phyloP scores from a whole-genome alignment of 2,797 vertebrate genomes.

The Rhinatrema bivittatum region DNA sequence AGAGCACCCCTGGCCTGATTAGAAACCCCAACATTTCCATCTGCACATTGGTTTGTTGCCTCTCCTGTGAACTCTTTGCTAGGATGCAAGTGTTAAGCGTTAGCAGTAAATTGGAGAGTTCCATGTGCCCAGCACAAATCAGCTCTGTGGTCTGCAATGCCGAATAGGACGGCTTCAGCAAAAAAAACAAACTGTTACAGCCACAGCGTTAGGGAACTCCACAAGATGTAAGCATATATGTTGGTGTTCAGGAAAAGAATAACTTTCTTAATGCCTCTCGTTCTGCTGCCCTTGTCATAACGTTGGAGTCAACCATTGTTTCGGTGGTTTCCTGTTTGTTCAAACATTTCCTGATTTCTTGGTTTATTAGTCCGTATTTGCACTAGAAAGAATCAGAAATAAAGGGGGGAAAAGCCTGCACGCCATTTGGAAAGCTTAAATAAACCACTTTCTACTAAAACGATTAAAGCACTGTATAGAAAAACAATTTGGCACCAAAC shows the following conservation, averaged over 20 bases:
- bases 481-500: too few species aligned
- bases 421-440: slow-evolving; percentile 3
- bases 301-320: slow-evolving; percentile 45
- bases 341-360: slow-evolving; percentile 48
- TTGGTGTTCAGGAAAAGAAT: slow-evolving; percentile 32
- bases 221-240: slow-evolving; percentile 42
- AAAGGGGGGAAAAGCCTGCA: slow-evolving; percentile 6
- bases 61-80: too few species aligned
- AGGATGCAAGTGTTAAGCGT: too few species aligned
- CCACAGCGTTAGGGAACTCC: slow-evolving; percentile 28
- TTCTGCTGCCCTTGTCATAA: slow-evolving; percentile 40
- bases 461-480: too few species aligned
- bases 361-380: slow-evolving; percentile 38
- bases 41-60: too few species aligned
- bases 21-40: too few species aligned
- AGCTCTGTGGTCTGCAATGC: slow-evolving; percentile 21
- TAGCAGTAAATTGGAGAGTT: too few species aligned
- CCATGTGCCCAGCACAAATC: too few species aligned
- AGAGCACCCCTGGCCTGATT: too few species aligned
- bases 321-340: slow-evolving; percentile 60
- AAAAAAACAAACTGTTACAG: slow-evolving; percentile 26
- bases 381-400: slow-evolving; percentile 26
- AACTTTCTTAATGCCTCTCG: slow-evolving; percentile 36
- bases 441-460: slow-evolving; percentile 1
- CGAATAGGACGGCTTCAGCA: slow-evolving; percentile 21